These are phyloP conservation scores for Neotoxoptera formosana DNA, from an alignment of 1,140 invertebrate genomes.

Conservation along the genomic window DNA sequence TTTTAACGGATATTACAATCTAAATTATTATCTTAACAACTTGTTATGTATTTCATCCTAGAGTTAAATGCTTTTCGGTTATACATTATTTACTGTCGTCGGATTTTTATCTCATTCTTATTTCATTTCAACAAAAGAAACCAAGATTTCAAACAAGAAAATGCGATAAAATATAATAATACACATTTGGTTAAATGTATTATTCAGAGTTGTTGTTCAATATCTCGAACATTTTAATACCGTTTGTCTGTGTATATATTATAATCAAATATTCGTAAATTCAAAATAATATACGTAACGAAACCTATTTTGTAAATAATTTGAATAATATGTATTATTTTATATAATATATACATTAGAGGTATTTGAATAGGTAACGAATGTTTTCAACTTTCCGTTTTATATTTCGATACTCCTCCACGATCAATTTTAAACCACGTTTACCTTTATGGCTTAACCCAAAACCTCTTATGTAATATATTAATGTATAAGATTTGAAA, in stretches of 20 bases:
- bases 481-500: neutral
- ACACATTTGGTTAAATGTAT: neutral
- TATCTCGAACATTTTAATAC: neutral
- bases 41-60: neutral
- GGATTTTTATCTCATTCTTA: neutral
- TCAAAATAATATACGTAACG: no score
- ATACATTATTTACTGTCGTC: neutral
- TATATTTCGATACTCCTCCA: neutral
- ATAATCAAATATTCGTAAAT: no score
- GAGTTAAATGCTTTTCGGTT: neutral
- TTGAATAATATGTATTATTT: neutral
- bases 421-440: neutral
- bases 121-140: neutral
- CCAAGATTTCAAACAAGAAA: neutral
- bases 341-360: no score
- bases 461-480: neutral
- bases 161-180: neutral
- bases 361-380: neutral
- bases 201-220: conserved; percentile 3
- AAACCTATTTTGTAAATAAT: neutral
- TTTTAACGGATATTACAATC: neutral
- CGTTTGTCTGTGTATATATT: neutral
- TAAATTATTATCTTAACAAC: conserved; percentile 2
- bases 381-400: neutral
- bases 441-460: neutral